Evolutionary conservation across 2,113 vertebrate species (phyloP).

Genomic region (Sander lucioperca): DNA sequence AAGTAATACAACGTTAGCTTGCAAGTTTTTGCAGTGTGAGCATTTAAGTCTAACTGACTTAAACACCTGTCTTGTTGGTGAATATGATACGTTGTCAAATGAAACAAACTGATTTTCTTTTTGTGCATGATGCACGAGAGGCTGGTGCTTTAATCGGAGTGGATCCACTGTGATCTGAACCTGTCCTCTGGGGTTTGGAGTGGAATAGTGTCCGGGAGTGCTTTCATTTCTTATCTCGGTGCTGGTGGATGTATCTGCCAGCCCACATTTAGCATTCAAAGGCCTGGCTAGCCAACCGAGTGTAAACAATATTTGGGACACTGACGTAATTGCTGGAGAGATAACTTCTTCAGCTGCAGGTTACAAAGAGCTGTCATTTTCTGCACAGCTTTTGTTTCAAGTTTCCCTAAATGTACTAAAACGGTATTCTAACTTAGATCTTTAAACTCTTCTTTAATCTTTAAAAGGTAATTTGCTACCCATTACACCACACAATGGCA

Average conservation of each 20-base stretch:
- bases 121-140: slow-evolving; percentile 14
- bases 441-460: not conserved
- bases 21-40: slow-evolving; percentile 13
- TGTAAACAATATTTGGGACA: slow-evolving; percentile 68
- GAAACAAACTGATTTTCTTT: slow-evolving; percentile 2
- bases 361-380: not conserved
- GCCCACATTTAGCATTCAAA: slow-evolving; percentile 66
- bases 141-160: slow-evolving; percentile 52
- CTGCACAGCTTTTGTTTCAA: not conserved
- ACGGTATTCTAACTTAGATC: not conserved
- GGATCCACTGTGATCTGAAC: slow-evolving; percentile 40
- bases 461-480: not conserved
- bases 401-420: slow-evolving; percentile 8
- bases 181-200: slow-evolving; percentile 38
- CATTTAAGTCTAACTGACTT: slow-evolving; percentile 8
- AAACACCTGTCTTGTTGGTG: not conserved
- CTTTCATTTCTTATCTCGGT: slow-evolving; percentile 61
- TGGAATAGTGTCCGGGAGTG: slow-evolving; percentile 23
- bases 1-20: slow-evolving; percentile 20
- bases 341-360: slow-evolving; percentile 5
- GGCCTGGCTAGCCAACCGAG: slow-evolving; percentile 52
- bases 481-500: not conserved
- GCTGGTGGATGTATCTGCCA: slow-evolving; percentile 56
- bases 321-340: slow-evolving; percentile 38
- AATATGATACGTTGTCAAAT: slow-evolving; percentile 2